These are phyloP conservation scores for Sceloporus undulatus DNA, from an alignment of 2,113 vertebrate species.

Conservation along the genomic window DNA sequence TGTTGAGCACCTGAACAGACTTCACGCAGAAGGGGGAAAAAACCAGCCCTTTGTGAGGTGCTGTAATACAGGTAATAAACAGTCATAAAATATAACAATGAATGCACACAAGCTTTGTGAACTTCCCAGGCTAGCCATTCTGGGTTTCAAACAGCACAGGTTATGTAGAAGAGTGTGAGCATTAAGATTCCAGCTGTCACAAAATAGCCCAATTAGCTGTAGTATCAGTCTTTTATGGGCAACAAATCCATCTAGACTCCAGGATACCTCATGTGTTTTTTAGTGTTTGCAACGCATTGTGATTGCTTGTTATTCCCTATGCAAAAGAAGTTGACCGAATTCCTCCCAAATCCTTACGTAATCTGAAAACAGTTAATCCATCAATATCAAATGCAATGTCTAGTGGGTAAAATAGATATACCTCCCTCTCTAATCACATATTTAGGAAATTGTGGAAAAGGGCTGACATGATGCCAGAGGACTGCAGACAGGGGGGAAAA, in stretches of 20 bases:
- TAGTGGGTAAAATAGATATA: fast-evolving
- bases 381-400: fast-evolving
- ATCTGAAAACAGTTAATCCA: not conserved
- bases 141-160: conserved; percentile 26
- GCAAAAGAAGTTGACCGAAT: not conserved
- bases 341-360: fast-evolving
- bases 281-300: fast-evolving
- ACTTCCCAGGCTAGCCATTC: conserved; percentile 55
- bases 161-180: conserved; percentile 39
- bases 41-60: conserved; percentile 26
- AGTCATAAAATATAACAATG: conserved; percentile 51
- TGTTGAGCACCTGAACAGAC: conserved; percentile 24
- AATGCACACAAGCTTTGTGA: conserved; percentile 21
- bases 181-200: conserved; percentile 47
- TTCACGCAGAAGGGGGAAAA: conserved; percentile 1
- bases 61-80: conserved; percentile 66
- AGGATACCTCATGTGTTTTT: not conserved
- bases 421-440: not conserved
- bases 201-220: conserved; percentile 8
- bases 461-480: not conserved
- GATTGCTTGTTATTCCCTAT: not conserved
- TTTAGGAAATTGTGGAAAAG: not conserved
- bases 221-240: conserved; percentile 34
- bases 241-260: not conserved
- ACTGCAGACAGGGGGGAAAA: not conserved